Evolutionary conservation across 2,888 invertebrate genomes (phyloP).

Genomic region (Tetheella fluctuosa): DNA sequence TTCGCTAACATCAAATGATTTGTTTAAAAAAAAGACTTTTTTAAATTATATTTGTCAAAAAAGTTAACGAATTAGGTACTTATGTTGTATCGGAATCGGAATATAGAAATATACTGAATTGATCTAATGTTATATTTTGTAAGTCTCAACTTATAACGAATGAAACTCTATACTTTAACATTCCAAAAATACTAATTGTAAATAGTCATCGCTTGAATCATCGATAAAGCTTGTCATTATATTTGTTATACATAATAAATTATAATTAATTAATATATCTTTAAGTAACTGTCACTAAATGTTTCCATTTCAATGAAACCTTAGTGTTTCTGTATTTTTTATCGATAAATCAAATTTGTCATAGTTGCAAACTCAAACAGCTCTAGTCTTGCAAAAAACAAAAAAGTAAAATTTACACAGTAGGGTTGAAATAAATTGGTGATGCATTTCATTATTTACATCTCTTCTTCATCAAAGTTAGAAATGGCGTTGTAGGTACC

Average conservation of each 20-base stretch:
- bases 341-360: conserved; percentile 15
- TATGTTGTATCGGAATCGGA: conserved; percentile 17
- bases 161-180: conserved; percentile 66
- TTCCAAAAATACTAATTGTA: conserved; percentile 61
- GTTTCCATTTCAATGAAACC: conserved; percentile 11
- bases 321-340: conserved; percentile 16
- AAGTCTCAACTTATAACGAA: conserved; percentile 27
- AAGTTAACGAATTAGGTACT: conserved; percentile 13
- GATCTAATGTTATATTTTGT: conserved; percentile 24
- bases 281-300: conserved; percentile 16
- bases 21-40: background rate
- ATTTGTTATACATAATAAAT: conserved; percentile 32
- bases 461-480: too few species aligned
- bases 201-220: conserved; percentile 64
- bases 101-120: conserved; percentile 19
- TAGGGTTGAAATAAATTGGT: conserved; percentile 1
- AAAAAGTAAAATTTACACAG: background rate
- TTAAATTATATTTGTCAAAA: conserved; percentile 6
- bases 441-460: background rate
- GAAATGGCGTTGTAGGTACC: too few species aligned
- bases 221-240: conserved; percentile 36
- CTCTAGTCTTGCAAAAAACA: background rate
- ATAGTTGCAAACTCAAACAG: background rate
- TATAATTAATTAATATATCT: conserved; percentile 8
- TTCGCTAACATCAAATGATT: too few species aligned